Conservation (phyloP, 2,113 vertebrate genomes). For the Otus sunia region DNA sequence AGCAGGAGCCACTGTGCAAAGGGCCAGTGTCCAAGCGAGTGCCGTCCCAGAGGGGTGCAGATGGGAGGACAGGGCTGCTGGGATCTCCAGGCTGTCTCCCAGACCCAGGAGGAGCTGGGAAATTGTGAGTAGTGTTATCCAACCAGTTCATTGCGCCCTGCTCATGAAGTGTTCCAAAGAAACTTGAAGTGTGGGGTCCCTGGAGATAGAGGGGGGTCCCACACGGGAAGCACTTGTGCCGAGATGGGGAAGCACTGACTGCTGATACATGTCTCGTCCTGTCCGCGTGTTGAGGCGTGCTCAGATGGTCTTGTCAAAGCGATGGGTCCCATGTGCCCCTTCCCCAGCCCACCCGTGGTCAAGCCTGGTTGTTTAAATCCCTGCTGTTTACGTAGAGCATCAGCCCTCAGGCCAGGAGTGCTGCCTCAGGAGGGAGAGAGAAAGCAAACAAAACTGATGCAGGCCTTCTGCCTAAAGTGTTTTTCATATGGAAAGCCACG, state of each 20-base stretch:
- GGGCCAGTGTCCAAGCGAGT: rapidly evolving
- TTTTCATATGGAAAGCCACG: not conserved
- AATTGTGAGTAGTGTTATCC: not conserved
- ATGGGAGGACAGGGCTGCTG: not conserved
- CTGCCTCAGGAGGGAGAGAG: not conserved
- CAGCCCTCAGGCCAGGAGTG: not conserved
- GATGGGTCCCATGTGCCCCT: rapidly evolving
- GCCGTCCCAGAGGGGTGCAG: rapidly evolving
- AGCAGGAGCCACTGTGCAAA: not conserved
- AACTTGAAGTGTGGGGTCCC: not conserved
- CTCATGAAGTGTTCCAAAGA: not conserved
- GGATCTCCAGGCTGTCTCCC: not conserved
- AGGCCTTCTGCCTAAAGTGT: not conserved
- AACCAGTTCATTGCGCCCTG: not conserved
- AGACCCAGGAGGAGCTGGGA: not conserved
- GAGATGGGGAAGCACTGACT: not conserved
- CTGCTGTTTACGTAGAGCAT: not conserved
- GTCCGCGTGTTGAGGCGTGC: not conserved
- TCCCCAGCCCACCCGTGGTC: not conserved
- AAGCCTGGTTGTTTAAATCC: not conserved
- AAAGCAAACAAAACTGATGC: not conserved
- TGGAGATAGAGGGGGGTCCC: not conserved
- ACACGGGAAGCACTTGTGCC: not conserved
- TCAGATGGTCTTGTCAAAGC: not conserved
- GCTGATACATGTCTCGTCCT: not conserved